Conservation (phyloP, 2,797 vertebrate species). For the Arctocebus calabarensis region DNA sequence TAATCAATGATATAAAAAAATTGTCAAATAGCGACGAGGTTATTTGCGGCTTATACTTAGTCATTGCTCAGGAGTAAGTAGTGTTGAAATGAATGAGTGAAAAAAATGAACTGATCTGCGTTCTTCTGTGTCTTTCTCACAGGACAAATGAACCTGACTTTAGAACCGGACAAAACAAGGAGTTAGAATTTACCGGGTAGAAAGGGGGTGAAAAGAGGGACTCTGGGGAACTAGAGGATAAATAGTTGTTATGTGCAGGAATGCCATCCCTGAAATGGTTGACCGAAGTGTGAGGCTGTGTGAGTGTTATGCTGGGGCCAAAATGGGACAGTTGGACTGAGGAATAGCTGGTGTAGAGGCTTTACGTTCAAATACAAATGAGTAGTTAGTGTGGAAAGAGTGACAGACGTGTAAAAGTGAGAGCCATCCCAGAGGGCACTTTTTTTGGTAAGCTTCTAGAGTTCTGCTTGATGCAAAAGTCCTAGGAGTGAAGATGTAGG, state of each 20-base stretch:
- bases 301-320: neutral
- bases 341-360: neutral
- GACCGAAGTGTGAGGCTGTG: neutral
- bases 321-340: neutral
- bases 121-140: constrained; percentile 1
- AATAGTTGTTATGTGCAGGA: neutral
- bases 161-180: neutral
- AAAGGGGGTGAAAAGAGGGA: neutral
- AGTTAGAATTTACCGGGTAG: neutral
- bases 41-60: neutral
- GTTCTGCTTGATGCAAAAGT: neutral
- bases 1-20: neutral
- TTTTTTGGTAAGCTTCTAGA: neutral
- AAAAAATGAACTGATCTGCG: neutral
- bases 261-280: neutral
- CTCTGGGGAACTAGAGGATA: neutral
- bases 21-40: neutral
- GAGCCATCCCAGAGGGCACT: neutral
- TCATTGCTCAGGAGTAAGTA: neutral
- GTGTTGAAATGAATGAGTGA: neutral
- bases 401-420: neutral
- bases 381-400: neutral
- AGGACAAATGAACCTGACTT: neutral
- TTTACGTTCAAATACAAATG: neutral
- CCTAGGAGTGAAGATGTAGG: neutral